Base-by-base conservation (phyloP, 92 coral and sea anemone genomes). In the Porites evermanni region DNA sequence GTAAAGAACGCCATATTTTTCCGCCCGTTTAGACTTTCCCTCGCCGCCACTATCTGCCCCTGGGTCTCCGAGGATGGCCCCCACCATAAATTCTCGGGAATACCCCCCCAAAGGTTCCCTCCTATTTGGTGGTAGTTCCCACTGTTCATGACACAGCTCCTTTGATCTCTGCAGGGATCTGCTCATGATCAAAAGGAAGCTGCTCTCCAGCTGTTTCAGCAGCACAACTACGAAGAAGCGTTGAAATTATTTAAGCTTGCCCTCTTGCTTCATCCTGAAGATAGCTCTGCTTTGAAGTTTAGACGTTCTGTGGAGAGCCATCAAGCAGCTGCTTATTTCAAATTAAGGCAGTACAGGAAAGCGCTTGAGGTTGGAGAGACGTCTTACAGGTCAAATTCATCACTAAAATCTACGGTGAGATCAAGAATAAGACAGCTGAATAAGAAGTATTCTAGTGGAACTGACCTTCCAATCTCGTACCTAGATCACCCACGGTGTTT, bases 311-410 rank as follows among this genome's bases (percentile, higher is more conserved):
- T 66, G 17, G 70, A 66, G 29, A 1, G 70, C 29, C 70, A 18
- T 23, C 70, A 66, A 19, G 70, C 70, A 23, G 26, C 70, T 3
- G 32, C 32, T 16, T 66, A 66, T 20, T 66, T 66, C 12, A 66
- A 66, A 2, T 6, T 66, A 21, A 66, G 3, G 19, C 1, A 66
- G 10, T 66, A 66, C 70, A 11, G 70, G 13, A 66, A 19, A 10
- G 70, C 70, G 8, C 23, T 66, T 6, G 70, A 66, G 19, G 23
- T 66, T 66, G 70, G 70, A 66, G 23, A 66, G 29, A 8, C 14
- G 19, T 6, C 23, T 16, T 66, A 66, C 70, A 18, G 87, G 67
- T 84, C 72, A 84, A 74, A 84, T 29, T 50, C 88, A 52, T 17
- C 53, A 4, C 17, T 21, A 1, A 69, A 50, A 24, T 56, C 8